Conservation (phyloP, 2,888 invertebrate genomes). For the Parnassius mnemosyne region DNA sequence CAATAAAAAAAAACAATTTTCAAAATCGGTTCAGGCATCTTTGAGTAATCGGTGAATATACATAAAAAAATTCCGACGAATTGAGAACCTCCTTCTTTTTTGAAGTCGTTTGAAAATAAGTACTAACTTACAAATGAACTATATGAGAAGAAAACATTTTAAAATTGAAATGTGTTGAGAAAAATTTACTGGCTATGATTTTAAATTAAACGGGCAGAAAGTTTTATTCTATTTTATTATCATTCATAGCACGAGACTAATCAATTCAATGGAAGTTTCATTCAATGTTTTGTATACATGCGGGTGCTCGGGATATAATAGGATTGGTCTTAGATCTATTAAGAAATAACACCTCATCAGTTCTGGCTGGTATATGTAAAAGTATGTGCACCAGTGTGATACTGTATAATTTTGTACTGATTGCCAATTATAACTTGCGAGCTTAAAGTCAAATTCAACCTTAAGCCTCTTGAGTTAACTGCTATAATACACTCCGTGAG, state of each 20-base stretch:
- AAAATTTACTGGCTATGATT: slow-evolving; percentile 12
- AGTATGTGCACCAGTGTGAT: slow-evolving; percentile 75
- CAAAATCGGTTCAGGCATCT: too few relatives aligned
- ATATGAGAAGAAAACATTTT: slow-evolving; percentile 13
- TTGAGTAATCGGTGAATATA: too few relatives aligned
- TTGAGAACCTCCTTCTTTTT: too few relatives aligned
- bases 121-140: slow-evolving; percentile 4
- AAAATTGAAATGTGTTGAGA: slow-evolving; percentile 7
- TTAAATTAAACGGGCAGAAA: slow-evolving; percentile 14
- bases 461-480: slow-evolving; percentile 37
- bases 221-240: slow-evolving; percentile 12
- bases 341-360: slow-evolving; percentile 47
- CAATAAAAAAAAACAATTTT: too few relatives aligned
- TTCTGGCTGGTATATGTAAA: slow-evolving; percentile 79
- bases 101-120: not conserved
- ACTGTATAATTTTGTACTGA: slow-evolving; percentile 35
- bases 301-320: slow-evolving; percentile 58
- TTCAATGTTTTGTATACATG: slow-evolving; percentile 49
- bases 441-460: slow-evolving; percentile 40
- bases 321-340: slow-evolving; percentile 42
- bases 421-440: slow-evolving; percentile 50
- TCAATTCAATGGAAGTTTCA: slow-evolving; percentile 31
- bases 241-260: slow-evolving; percentile 20
- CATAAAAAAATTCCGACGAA: too few relatives aligned
- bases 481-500: slow-evolving; percentile 40